Percentiles rank a stretch among this genome's conserved stretches.
Conservation (phyloP, 30 jellyfish, hydroid and myxozoan species). For the Turritopsis dohrnii region DNA sequence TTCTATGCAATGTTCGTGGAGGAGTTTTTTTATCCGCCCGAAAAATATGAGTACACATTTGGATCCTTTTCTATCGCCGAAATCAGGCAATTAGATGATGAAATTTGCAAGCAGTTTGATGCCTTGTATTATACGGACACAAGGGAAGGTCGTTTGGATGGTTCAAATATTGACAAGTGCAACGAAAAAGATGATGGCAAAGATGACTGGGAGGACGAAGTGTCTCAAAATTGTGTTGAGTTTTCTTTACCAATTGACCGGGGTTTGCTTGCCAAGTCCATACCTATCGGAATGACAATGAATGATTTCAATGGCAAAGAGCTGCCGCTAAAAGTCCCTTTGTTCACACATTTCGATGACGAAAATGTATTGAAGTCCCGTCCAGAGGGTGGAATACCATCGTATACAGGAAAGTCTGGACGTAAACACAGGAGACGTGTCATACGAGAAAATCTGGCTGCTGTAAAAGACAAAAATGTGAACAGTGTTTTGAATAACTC, state of each 20-base stretch:
- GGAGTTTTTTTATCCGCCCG: slow-evolving; percentile 10
- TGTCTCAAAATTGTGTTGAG: not conserved
- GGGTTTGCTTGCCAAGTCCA: not conserved
- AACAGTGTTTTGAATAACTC: not conserved
- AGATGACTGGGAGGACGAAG: slow-evolving; percentile 17
- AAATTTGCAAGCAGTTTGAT: not conserved
- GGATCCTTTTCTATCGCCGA: not conserved
- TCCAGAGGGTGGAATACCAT: slow-evolving; percentile 15
- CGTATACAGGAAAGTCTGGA: not conserved
- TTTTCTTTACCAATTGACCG: not conserved
- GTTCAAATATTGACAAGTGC: not conserved
- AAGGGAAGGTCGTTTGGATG: not conserved
- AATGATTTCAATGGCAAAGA: slow-evolving; percentile 10
- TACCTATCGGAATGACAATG: slow-evolving; percentile 26
- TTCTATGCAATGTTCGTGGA: slow-evolving; percentile 3
- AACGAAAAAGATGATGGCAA: not conserved
- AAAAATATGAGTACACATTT: slow-evolving; percentile 10
- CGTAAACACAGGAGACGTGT: not conserved
- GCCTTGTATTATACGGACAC: not conserved
- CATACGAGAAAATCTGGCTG: slow-evolving; percentile 5
- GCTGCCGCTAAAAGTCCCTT: not conserved
- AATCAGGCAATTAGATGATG: not conserved
- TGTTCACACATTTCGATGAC: slow-evolving; percentile 14
- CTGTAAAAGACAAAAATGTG: not conserved
- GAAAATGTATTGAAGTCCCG: not conserved